Base-by-base conservation (phyloP, 2,113 vertebrate species). In the Xiphophorus couchianus region DNA sequence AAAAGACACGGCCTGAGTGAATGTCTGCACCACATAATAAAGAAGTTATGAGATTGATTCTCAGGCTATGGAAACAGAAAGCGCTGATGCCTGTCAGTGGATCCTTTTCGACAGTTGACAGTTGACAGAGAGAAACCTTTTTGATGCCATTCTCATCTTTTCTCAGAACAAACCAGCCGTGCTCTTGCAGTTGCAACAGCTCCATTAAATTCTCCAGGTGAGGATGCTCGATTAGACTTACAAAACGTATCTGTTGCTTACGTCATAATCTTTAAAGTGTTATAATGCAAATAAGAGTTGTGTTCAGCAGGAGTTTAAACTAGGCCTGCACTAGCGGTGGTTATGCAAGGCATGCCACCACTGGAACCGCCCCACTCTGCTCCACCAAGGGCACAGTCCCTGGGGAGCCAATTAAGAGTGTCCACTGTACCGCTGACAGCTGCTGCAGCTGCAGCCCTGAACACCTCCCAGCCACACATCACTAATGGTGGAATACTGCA, bases 391-490 rank as follows among this genome's bases (percentile, higher is more conserved):
- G 81, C 66, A 67, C 67, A 0, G 77, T 78, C 91, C 74, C 84
- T 29, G 54, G 86, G 84, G 88, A 91, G 83, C 86, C 90, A 92
- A 91, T 92, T 93, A 92, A 76, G 83, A 87, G 51, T 22, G 88
- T 76, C 90, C 83, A 19, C 68, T 76, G 84, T 78, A 69, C 13
- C 25, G 39, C 64, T 87, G 92, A 90, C 84, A 90, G 90, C 86
- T 89, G 88, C 88, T 86, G 66, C 73, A 69, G 70, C 69, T 62
- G 0, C 71, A 77, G 77, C 75, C 76, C 77, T 11, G 15, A 84
- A 84, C 84, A 85, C 77, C 76, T 81, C 74, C 74, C 54, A 75
- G 87, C 78, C 71, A 48, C 68, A 82, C 81, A 81, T 73, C 80
- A n/a, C 51, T 62, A 76, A 89, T 71, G 82, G 74, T 39, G 44